Evolutionary conservation across 2,797 vertebrate species (phyloP).

Genomic region (Antennarius maculatus): DNA sequence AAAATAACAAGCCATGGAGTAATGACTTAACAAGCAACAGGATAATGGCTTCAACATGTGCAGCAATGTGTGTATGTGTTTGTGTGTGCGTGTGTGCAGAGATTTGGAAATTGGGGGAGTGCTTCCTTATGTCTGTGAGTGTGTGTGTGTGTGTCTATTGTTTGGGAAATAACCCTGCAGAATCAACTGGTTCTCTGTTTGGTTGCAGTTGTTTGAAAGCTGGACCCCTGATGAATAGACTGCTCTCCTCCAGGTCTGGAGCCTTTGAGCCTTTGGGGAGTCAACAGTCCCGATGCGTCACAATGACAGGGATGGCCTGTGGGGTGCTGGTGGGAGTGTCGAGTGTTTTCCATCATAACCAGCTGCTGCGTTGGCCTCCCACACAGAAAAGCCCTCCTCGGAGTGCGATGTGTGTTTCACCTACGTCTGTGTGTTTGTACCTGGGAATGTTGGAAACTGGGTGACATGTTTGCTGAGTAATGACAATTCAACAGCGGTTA

Average conservation of each 20-base stretch:
- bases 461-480: constrained; percentile 28
- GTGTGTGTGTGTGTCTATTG: constrained; percentile 59
- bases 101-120: constrained; percentile 43
- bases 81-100: constrained; percentile 58
- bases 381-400: constrained; percentile 44
- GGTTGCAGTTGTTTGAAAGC: constrained; percentile 73
- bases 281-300: constrained; percentile 53
- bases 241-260: constrained; percentile 51
- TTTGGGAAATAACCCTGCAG: constrained; percentile 69
- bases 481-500: constrained; percentile 53
- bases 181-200: constrained; percentile 62
- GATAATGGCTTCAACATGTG: constrained; percentile 85
- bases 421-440: constrained; percentile 50
- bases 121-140: constrained; percentile 39
- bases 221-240: constrained; percentile 59
- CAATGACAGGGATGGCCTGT: constrained; percentile 66
- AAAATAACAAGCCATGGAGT: constrained; percentile 85
- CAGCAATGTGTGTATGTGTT: constrained; percentile 42
- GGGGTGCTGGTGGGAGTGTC: constrained; percentile 60
- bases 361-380: constrained; percentile 73
- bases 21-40: constrained; percentile 85
- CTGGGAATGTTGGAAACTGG: constrained; percentile 26
- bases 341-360: constrained; percentile 78
- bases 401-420: constrained; percentile 23
- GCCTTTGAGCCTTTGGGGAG: constrained; percentile 52